Percentiles rank a stretch among this genome's conserved stretches.
phyloP scores from a whole-genome alignment of 2,888 invertebrate genomes.

The Drosophila cyrtoloma region DNA sequence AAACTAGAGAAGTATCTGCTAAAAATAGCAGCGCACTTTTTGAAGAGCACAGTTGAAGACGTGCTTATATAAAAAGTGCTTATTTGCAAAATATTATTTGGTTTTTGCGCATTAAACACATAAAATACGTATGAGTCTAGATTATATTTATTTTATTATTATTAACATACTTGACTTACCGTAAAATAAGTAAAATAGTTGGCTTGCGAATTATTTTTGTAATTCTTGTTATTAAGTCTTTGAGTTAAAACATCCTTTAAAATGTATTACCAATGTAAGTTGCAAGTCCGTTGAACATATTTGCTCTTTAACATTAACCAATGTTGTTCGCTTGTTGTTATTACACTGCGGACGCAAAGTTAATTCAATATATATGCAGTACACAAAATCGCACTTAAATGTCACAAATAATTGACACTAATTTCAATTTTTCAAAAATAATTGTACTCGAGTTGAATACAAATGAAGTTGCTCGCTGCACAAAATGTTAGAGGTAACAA shows the following conservation, averaged over 20 bases:
- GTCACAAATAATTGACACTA: conserved; percentile 2
- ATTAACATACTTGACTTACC: conserved; percentile 11
- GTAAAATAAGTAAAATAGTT: background rate
- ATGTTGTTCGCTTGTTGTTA: background rate
- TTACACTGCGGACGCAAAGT: background rate
- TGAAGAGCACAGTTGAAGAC: background rate
- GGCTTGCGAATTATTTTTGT: background rate
- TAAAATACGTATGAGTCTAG: background rate
- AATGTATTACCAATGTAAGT: background rate
- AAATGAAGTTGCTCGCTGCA: conserved; percentile 30
- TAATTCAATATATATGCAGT: background rate
- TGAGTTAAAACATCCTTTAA: background rate
- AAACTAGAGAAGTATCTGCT: background rate
- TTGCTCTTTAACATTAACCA: background rate
- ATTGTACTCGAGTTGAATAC: conserved; percentile 11
- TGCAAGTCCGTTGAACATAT: conserved; percentile 3
- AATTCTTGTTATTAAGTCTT: background rate
- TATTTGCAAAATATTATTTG: background rate
- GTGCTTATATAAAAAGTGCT: background rate
- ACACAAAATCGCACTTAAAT: background rate
- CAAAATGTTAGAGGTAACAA: conserved; percentile 10
- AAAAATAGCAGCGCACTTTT: background rate
- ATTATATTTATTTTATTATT: background rate
- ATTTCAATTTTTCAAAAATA: background rate
- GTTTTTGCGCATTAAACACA: background rate